Conservation (phyloP, 1,140 invertebrate species). For the Aphidius ervi region DNA sequence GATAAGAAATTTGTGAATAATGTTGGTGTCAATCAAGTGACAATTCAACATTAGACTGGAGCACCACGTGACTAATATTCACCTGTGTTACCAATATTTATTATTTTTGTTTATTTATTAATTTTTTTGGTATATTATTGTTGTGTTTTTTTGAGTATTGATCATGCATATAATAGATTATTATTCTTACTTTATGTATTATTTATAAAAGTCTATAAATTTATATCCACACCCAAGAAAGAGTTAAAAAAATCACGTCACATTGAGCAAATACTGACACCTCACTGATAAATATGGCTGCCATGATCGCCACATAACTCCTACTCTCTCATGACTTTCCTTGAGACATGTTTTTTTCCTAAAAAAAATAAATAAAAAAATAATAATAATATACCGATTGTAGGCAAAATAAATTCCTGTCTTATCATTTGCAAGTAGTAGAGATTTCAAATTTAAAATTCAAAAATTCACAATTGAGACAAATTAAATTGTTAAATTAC, state of each 20-base stretch:
- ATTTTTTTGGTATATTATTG: neutral
- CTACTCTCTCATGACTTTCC: neutral
- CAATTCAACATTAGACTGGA: neutral
- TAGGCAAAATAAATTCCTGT: no score
- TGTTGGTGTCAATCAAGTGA: conserved; percentile 2
- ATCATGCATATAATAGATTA: conserved; percentile 39
- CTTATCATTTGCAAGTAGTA: no score
- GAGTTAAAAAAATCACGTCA: conserved; percentile 42
- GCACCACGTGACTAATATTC: no score
- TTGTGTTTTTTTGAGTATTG: conserved; percentile 7
- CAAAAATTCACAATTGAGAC: no score
- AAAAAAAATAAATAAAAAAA: no score
- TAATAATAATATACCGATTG: no score
- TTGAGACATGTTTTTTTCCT: no score
- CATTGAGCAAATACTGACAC: conserved; percentile 54
- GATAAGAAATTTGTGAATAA: no score
- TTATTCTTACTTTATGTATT: conserved; percentile 38
- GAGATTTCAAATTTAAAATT: no score
- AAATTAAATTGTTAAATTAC: no score
- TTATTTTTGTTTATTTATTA: no score
- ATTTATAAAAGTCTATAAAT: conserved; percentile 30
- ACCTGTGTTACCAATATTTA: no score
- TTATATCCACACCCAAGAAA: conserved; percentile 46
- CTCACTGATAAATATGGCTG: conserved; percentile 52
- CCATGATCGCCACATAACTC: conserved; percentile 14